phyloP scores from a whole-genome alignment of 2,797 vertebrate species.

The Platyrinchus mystaceus region DNA sequence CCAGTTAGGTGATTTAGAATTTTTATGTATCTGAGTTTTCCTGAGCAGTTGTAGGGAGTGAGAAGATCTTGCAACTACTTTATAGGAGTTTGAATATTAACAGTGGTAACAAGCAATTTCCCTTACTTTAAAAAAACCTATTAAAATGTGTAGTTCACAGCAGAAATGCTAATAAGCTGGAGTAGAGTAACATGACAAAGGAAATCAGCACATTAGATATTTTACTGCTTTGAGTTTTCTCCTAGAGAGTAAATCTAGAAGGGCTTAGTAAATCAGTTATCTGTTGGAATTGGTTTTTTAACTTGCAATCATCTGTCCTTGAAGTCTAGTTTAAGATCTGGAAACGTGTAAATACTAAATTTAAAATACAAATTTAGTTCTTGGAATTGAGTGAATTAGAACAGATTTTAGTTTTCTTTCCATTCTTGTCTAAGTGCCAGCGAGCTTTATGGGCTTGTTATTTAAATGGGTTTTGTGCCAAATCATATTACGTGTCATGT shows the following conservation, averaged over 20 bases:
- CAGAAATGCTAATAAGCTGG: conserved; percentile 36
- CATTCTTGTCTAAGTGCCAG: not conserved
- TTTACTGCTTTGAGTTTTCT: not conserved
- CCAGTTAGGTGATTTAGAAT: not conserved
- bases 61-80: not conserved
- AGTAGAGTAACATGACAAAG: not conserved
- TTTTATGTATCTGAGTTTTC: not conserved
- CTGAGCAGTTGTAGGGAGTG: not conserved
- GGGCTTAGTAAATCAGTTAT: not conserved
- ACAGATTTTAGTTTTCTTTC: not conserved
- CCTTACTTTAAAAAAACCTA: not conserved
- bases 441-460: not conserved
- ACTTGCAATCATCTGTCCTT: not conserved
- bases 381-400: not conserved
- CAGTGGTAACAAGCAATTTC: not conserved
- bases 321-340: not conserved
- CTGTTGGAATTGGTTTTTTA: not conserved
- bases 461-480: not conserved
- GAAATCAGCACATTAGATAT: not conserved
- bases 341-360: not conserved
- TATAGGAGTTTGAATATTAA: not conserved
- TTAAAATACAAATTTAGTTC: not conserved
- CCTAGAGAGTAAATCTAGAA: not conserved
- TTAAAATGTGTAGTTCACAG: not conserved
- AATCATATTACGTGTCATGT: not conserved